Evolutionary conservation across 64 coral and sea anemone genomes (phyloP), one percentile per base, ranked within the genome.

Genomic region (Catalaphyllia jardinei): DNA sequence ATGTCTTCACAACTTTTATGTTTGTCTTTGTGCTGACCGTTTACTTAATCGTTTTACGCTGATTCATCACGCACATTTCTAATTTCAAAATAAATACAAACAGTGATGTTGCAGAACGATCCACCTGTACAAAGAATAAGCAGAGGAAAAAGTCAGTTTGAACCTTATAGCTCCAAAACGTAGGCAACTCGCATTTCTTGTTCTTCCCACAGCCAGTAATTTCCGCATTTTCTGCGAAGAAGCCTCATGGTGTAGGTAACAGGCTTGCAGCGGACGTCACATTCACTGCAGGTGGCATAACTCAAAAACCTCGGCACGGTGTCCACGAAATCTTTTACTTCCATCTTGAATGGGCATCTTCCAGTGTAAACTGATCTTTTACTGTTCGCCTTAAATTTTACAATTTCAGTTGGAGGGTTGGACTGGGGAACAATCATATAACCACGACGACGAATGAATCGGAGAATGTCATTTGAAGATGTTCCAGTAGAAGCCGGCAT

Each of bases 181-280:
- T 77, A 77, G 22, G 75, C 75, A 49, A 77, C 75, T 51, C 75
- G 75, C 35, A 77, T 35, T 5, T 50, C 75, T 0, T 77, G 75
- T n/a, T 77, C 75, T 17, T 77, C 75, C 75, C 75, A 77, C 22
- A 77, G 10, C 75, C 75, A 77, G 20, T 42, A 52, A n/a, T 77
- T 19, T 5, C 35, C 19, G 10, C 74, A 77, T 11, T 77, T 49
- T 77, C 35, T 77, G 15, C 74, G 33, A 18, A 77, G 74, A 20
- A 77, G 42, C 18, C 39, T 31, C 74, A 39, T 16, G 9, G 74
- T 77, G 22, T 39, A 77, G 0, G 35, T 19, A 13, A 77, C 39
- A 19, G 74, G 74, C 39, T 77, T 77, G 74, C 74, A 77, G 11
- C 74, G 31, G 74, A 49, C 20, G 19, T 77, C 74, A 51, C 74